These are phyloP conservation scores for Spea hammondii DNA, from an alignment of 2,797 vertebrate genomes.

Conservation along the genomic window DNA sequence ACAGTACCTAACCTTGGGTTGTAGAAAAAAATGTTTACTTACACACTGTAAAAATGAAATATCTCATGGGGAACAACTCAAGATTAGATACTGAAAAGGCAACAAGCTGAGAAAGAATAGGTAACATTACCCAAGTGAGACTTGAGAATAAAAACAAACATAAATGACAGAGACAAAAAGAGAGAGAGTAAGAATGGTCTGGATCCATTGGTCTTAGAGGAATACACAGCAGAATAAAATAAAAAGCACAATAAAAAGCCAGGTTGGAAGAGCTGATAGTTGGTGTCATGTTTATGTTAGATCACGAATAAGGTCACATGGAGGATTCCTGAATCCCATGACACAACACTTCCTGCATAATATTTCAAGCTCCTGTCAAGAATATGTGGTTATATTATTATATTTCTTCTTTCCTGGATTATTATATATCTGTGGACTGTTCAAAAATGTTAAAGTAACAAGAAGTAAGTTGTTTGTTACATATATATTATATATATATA, in stretches of 20 bases:
- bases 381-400: constrained; percentile 11
- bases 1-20: constrained; percentile 4
- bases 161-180: background rate
- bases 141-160: constrained; percentile 36
- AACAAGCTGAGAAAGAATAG: constrained; percentile 42
- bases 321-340: constrained; percentile 18
- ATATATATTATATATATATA: background rate
- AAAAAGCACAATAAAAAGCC: constrained; percentile 14
- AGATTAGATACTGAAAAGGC: constrained; percentile 38
- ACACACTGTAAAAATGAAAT: constrained; percentile 33
- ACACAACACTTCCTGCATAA: constrained; percentile 12
- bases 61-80: constrained; percentile 38
- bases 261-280: constrained; percentile 4
- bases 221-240: constrained; percentile 21
- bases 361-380: constrained; percentile 14
- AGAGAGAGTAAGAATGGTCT: background rate
- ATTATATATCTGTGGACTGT: background rate
- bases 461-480: no score
- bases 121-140: constrained; percentile 38
- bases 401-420: constrained; percentile 2
- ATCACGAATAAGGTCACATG: constrained; percentile 34
- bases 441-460: no score
- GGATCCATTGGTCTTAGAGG: constrained; percentile 7
- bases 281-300: constrained; percentile 27
- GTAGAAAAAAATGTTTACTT: constrained; percentile 17